Evolutionary conservation across 35 echinoderm and acorn worm species (phyloP).

Genomic region (Ptychodera flava): DNA sequence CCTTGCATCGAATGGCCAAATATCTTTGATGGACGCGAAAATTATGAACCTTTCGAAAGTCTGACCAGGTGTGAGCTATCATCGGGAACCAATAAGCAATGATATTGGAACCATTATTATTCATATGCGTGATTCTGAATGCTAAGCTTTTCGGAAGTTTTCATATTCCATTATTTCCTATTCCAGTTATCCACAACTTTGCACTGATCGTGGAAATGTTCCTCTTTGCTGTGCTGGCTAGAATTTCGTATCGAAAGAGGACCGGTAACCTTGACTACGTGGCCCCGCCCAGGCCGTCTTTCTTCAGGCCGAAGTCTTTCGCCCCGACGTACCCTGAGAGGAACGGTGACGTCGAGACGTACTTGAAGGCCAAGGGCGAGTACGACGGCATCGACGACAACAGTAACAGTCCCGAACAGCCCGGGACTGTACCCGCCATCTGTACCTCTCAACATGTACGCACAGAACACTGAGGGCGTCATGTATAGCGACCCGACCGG

Average conservation of each 20-base stretch:
- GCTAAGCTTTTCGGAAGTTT: too few species aligned
- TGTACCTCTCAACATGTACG: neutral
- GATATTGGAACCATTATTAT: too few species aligned
- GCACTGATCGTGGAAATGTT: conserved; percentile 88
- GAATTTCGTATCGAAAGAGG: conserved; percentile 64
- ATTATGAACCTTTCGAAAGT: too few species aligned
- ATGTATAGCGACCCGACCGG: neutral
- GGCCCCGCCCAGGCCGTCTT: neutral
- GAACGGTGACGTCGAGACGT: neutral
- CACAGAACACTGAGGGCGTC: neutral
- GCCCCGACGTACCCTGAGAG: neutral
- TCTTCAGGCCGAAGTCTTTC: neutral
- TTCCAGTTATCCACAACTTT: conserved; percentile 64
- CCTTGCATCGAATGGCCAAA: too few species aligned
- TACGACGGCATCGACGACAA: neutral
- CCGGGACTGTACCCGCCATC: too few species aligned
- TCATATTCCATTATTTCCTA: too few species aligned
- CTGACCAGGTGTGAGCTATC: too few species aligned
- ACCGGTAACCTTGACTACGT: conserved; percentile 66
- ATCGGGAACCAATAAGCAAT: too few species aligned
- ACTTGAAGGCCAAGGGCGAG: neutral
- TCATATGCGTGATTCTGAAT: too few species aligned
- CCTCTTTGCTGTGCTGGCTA: conserved; percentile 80
- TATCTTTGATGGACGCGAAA: too few species aligned
- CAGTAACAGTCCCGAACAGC: neutral